A percentile compares a stretch with the other conserved stretches of the same genome.
Conservation (phyloP, 2,113 vertebrate species). For the Psittacula cyanocephala region DNA sequence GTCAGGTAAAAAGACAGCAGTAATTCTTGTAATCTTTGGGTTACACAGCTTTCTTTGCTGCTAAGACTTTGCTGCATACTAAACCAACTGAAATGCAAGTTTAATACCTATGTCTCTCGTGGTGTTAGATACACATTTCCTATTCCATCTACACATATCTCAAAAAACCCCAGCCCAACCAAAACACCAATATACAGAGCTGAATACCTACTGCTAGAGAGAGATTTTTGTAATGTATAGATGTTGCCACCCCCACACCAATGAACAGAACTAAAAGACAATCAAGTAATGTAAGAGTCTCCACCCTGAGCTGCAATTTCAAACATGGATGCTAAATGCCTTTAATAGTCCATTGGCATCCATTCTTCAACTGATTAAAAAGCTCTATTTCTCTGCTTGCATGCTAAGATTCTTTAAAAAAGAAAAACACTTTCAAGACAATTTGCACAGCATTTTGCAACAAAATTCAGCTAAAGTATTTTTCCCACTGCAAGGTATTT, state of each 20-base stretch:
- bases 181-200: not conserved
- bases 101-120: not conserved
- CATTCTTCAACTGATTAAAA: not conserved
- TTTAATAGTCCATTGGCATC: not conserved
- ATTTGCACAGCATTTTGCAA: constrained; percentile 1
- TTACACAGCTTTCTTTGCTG: not conserved
- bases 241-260: rapidly evolving
- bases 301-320: not conserved
- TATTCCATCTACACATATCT: not conserved
- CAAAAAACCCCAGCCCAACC: not conserved
- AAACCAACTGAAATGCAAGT: not conserved
- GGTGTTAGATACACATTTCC: not conserved
- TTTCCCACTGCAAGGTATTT: constrained; percentile 37
- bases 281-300: not conserved
- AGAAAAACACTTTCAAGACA: not conserved
- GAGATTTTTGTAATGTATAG: not conserved
- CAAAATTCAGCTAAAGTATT: not conserved
- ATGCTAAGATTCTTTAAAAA: not conserved
- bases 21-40: not conserved
- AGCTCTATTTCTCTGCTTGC: not conserved
- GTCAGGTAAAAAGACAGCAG: not conserved
- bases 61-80: not conserved
- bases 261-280: not conserved
- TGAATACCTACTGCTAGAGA: not conserved
- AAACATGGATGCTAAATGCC: not conserved